These are phyloP conservation scores for Hipposideros larvatus DNA, from an alignment of 2,797 vertebrate genomes.

Conservation along the genomic window DNA sequence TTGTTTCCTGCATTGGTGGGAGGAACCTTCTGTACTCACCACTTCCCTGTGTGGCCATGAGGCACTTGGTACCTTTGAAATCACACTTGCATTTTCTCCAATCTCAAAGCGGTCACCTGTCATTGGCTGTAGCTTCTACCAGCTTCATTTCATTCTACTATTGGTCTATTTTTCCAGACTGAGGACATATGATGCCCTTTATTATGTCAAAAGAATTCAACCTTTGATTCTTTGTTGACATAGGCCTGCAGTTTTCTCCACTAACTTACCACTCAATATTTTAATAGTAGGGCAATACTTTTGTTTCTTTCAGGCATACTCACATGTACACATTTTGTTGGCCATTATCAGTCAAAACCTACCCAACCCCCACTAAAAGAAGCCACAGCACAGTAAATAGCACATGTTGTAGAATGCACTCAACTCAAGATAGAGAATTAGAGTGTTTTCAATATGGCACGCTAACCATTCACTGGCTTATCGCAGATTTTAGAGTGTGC, in stretches of 20 bases:
- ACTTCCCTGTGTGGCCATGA: neutral
- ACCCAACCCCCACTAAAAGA: neutral
- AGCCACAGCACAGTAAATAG: neutral
- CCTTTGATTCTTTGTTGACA: neutral
- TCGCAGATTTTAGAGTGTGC: neutral
- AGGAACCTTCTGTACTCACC: neutral
- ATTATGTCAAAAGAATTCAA: neutral
- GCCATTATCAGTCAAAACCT: neutral
- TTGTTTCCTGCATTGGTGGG: neutral
- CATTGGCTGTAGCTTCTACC: neutral
- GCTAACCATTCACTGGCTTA: neutral
- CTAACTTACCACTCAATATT: neutral
- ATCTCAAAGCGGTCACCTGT: neutral
- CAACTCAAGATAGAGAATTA: neutral
- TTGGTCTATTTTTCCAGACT: neutral
- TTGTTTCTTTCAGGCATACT: neutral
- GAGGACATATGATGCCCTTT: neutral
- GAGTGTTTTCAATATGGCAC: neutral
- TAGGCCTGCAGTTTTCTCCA: neutral
- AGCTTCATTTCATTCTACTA: neutral
- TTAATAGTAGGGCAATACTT: neutral
- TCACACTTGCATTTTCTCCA: neutral
- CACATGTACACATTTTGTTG: neutral
- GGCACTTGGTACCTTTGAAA: neutral
- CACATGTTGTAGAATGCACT: neutral